Evolutionary conservation across 2,113 vertebrate species (phyloP).

Genomic region (Lates calcarifer): DNA sequence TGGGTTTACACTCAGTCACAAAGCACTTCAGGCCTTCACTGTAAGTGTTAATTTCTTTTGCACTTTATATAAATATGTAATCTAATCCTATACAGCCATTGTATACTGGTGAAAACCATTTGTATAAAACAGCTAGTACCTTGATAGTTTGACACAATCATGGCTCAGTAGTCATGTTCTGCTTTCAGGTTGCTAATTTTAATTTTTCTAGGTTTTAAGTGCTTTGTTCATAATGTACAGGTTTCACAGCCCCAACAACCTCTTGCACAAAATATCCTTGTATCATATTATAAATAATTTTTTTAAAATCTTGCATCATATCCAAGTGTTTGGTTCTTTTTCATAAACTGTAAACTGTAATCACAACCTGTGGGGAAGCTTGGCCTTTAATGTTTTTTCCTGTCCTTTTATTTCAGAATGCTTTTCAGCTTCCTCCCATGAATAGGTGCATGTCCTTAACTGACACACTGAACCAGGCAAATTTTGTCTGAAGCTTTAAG

Average conservation of each 20-base stretch:
- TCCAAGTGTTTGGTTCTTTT: slow-evolving; percentile 49
- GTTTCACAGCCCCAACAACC: slow-evolving; percentile 86
- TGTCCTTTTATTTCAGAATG: slow-evolving; percentile 18
- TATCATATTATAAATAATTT: slow-evolving; percentile 99
- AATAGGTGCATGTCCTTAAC: neutral
- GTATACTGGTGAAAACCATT: slow-evolving; percentile 78
- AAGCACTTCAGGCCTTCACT: slow-evolving; percentile 81
- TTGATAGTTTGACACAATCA: slow-evolving; percentile 83
- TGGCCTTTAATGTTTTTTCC: slow-evolving; percentile 7
- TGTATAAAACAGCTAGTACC: slow-evolving; percentile 76
- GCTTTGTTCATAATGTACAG: slow-evolving; percentile 92
- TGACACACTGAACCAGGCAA: neutral
- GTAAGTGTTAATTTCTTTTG: slow-evolving; percentile 82
- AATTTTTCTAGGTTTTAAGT: slow-evolving; percentile 88
- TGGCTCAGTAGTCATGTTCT: slow-evolving; percentile 86
- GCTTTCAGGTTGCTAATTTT: slow-evolving; percentile 81
- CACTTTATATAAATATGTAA: slow-evolving; percentile 88
- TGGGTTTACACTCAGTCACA: slow-evolving; percentile 73
- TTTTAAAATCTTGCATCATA: slow-evolving; percentile 82
- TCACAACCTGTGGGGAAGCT: neutral
- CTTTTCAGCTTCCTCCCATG: neutral
- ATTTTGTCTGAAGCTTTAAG: slow-evolving; percentile 26
- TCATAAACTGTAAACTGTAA: slow-evolving; percentile 28
- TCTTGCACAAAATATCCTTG: slow-evolving; percentile 99
- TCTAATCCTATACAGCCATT: slow-evolving; percentile 80